Evolutionary conservation across 1,140 invertebrate genomes (phyloP), one percentile per base, ranked within the genome.

Genomic region (Battus philenor): DNA sequence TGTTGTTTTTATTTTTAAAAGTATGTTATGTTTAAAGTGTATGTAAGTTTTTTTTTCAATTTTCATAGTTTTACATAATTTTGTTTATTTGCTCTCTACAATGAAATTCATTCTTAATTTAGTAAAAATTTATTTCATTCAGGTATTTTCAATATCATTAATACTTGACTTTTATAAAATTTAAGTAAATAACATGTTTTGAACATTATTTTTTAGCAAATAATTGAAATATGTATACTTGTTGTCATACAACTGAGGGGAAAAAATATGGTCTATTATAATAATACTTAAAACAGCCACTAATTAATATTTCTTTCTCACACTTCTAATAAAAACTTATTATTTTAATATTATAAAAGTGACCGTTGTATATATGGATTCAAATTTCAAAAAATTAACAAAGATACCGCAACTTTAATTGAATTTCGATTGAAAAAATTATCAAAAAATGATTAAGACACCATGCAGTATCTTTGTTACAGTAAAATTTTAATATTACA

Each of bases 401-500:
- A 60, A 36, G 53, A 60, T 62, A 66, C 60, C 69, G 62, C 61
- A 61, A 29, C 38, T 16, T 39, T 22, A 60, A 45, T 46, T 33
- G 47, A 60, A 60, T 47, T 57, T 51, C n/a, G 34, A 47, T 47
- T 44, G 44, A 54, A 58, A 41, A 26, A 41, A 13, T 33, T 44
- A 36, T n/a, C n/a, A n/a, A 56, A 49, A 57, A 58, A 52, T 47
- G 44, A 54, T 59, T 48, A 59, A 54, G 58, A 27, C 13, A 7
- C 9, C 27, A 46, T 67, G 63, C 62, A 73, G 61, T 64, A 64
- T 50, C 39, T 36, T 49, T 32, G 57, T 49, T 43, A 48, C 22
- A 24, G 33, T 54, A 57, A 47, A 61, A 66, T 64, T 75, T 68
- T 60, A 71, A 64, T 54, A 60, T 58, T 71, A 75, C 54, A 69